Conservation (phyloP, 2,113 vertebrate species). For the Cochlearius cochlearius region DNA sequence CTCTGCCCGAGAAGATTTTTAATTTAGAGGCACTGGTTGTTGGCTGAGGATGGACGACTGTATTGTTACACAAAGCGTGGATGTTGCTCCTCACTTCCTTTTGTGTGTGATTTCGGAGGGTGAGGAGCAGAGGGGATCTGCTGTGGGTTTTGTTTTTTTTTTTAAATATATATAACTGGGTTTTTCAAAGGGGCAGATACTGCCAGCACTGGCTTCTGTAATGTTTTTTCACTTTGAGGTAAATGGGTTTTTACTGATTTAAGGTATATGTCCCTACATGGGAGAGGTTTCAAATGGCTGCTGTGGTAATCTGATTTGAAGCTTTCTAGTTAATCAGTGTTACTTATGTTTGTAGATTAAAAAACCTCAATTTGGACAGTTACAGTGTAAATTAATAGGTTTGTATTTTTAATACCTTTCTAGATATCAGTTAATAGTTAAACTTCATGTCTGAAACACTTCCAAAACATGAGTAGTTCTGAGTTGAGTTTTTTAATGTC, state of each 20-base stretch:
- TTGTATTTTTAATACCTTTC: background rate
- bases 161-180: background rate
- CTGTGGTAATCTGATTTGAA: background rate
- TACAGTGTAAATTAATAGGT: background rate
- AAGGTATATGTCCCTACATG: fast-evolving
- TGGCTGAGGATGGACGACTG: background rate
- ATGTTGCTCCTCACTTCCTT: background rate
- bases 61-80: background rate
- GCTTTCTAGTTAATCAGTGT: background rate
- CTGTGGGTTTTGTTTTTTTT: background rate
- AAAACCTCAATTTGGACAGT: background rate
- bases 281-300: background rate
- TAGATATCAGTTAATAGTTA: background rate
- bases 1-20: background rate
- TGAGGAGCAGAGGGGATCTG: background rate
- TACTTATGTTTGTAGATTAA: background rate
- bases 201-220: background rate
- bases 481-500: fast-evolving
- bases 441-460: background rate
- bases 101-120: background rate
- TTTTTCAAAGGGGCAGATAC: background rate
- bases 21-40: background rate
- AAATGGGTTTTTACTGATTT: background rate
- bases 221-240: background rate
- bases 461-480: background rate